Evolutionary conservation across 2,888 invertebrate species (phyloP), one percentile per base, ranked within the genome.

Genomic region (Eudasyphora cyanicolor): DNA sequence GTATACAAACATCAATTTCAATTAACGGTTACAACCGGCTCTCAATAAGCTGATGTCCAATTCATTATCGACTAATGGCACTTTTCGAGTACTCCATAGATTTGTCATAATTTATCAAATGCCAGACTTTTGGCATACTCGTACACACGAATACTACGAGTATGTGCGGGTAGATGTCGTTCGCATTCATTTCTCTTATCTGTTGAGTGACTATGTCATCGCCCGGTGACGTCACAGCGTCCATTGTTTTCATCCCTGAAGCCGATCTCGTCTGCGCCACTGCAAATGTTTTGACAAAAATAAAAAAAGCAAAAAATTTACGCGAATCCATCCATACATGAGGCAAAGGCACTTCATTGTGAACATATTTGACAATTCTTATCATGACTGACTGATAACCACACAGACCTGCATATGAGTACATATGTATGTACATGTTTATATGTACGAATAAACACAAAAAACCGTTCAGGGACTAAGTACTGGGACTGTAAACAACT

Each of bases 361-460:
- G 29, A 64, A 57, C 49, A 76, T 64, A 45, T 42, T 80, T 67
- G 45, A 64, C 54, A 71, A 45, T 76, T 67, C 70, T 71, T n/a
- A n/a, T n/a, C n/a, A n/a, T n/a, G n/a, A n/a, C n/a, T n/a, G n/a
- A n/a, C n/a, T n/a, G n/a, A n/a, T n/a, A n/a, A n/a, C n/a, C n/a
- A n/a, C n/a, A n/a, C n/a, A n/a, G n/a, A n/a, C n/a, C n/a, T n/a
- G n/a, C n/a, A n/a, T n/a, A n/a, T n/a, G n/a, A n/a, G n/a, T n/a
- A n/a, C n/a, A n/a, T n/a, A n/a, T n/a, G n/a, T n/a, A n/a, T n/a
- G n/a, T n/a, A n/a, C n/a, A n/a, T n/a, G n/a, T n/a, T n/a, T n/a
- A 32, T 29, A 29, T 54, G 54, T 29, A 60, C 17, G n/a, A n/a
- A n/a, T n/a, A n/a, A n/a, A n/a, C n/a, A n/a, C n/a, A n/a, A n/a